Base-by-base conservation (phyloP, 1,140 invertebrate species). In the Asobara japonica region DNA sequence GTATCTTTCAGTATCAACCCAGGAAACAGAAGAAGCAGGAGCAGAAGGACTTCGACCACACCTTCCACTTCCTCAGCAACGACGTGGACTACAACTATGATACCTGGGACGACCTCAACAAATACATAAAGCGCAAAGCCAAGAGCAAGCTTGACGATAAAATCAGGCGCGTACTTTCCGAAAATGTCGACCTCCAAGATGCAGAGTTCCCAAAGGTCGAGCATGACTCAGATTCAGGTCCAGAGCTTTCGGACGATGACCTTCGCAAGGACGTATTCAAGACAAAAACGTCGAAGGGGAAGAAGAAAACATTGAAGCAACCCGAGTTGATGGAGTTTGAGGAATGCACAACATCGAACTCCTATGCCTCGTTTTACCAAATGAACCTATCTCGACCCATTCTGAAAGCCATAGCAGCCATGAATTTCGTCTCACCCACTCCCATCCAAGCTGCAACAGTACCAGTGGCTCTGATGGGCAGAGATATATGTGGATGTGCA, bases 371-470 rank as follows among this genome's bases (percentile, higher is more conserved):
- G 0, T 98, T 98, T 87, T 93, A 96, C 84, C 93, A 97, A 87
- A 97, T 98, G 95, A 97, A 97, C 84, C 87, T 98, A 20, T 97
- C 96, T 0, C 85, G 96, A 67, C 96, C 96, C 13, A 84, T 98
- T 2, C 88, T 97, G 79, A 97, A 97, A 91, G 96, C 97, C 2
- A 93, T 99, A 65, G 91, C 91, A 16, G 89, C 92, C 4, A 91
- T 98, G 87, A 95, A 96, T 75, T 99, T 95, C 86, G 90, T 94
- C 5, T 93, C 96, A 82, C 97, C 98, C 11, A 99, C 98, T n/a
- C 96, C 96, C 3, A 98, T 99, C 80, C 98, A 99, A 88, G 91
- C 95, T 20, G 93, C 96, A 0, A 97, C 96, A 0, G 97, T 99
- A 78, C 98, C 98, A 0, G 90, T 98, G 8, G 98, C 96, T 22